A percentile compares a stretch with the other conserved stretches of the same genome.
These are phyloP conservation scores for Albula goreensis DNA, from an alignment of 2,113 vertebrate genomes.

Conservation along the genomic window DNA sequence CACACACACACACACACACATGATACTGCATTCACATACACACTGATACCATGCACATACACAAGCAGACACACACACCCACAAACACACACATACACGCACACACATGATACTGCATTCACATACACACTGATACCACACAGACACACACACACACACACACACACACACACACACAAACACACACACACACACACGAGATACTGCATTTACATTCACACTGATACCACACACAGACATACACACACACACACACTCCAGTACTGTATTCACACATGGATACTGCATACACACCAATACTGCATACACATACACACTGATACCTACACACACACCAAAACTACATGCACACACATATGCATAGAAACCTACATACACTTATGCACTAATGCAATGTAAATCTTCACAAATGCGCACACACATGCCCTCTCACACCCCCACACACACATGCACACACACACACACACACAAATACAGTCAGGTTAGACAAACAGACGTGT, in stretches of 20 bases:
- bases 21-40: too few species aligned
- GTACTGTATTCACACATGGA: too few species aligned
- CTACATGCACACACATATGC: background rate
- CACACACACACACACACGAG: background rate
- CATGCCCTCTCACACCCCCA: too few species aligned
- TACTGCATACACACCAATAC: background rate
- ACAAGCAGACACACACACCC: background rate
- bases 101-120: background rate
- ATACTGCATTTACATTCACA: background rate
- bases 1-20: background rate
- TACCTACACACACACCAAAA: too few species aligned
- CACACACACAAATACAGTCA: too few species aligned
- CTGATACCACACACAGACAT: background rate
- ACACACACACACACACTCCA: background rate
- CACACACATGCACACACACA: background rate
- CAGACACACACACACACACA: background rate
- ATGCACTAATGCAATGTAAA: too few species aligned
- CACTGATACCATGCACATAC: too few species aligned
- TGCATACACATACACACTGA: background rate
- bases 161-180: background rate
- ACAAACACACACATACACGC: background rate
- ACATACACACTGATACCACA: background rate
- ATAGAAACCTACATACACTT: background rate
- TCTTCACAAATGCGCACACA: too few species aligned
- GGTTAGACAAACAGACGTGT: too few species aligned